Evolutionary conservation across 2,113 vertebrate species (phyloP).

Genomic region (Sinocyclocheilus rhinocerous): DNA sequence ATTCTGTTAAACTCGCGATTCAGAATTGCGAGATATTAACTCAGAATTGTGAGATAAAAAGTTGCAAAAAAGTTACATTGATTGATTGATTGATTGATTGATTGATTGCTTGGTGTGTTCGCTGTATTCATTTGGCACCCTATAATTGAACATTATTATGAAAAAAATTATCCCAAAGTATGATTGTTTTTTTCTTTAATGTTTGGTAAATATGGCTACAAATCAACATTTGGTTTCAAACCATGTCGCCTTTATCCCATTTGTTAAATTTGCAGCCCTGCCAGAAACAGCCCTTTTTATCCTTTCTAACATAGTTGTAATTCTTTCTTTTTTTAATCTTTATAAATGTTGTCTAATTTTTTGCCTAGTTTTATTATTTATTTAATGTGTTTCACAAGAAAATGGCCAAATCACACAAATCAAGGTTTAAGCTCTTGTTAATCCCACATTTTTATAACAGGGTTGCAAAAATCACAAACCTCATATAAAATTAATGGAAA

Average conservation of each 20-base stretch:
- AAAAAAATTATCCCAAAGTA: no score
- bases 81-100: no score
- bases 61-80: no score
- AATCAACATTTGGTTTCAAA: no score
- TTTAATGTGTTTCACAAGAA: not conserved
- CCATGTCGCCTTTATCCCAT: no score
- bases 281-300: not conserved
- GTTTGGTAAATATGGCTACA: no score
- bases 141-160: no score
- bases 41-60: no score
- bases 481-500: not conserved
- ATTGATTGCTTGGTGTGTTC: no score
- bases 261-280: not conserved
- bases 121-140: no score
- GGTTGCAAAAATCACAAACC: not conserved
- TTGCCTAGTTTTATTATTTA: not conserved
- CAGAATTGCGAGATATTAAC: not conserved
- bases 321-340: not conserved
- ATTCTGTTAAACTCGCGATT: no score
- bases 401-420: not conserved
- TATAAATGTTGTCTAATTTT: not conserved
- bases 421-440: not conserved
- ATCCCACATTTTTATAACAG: not conserved
- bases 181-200: no score
- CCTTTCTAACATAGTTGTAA: not conserved